phyloP scores from a whole-genome alignment of 2,113 vertebrate genomes.

The Dipodomys spectabilis region DNA sequence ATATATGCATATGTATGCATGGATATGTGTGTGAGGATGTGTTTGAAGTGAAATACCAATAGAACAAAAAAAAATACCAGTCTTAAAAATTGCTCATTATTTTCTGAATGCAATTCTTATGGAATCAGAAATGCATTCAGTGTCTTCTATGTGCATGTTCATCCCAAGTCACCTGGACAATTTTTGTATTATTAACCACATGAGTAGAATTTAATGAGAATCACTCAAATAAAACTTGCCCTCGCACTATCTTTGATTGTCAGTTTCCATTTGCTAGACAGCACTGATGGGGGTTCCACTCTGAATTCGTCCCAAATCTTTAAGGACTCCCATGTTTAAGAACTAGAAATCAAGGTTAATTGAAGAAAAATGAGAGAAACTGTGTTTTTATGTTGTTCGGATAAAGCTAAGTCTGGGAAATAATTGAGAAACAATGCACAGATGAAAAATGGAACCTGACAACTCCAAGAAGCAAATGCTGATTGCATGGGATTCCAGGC shows the following conservation, averaged over 20 bases:
- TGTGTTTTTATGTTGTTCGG: conserved; percentile 72
- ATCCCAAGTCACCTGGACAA: conserved; percentile 29
- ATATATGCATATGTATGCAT: rapidly evolving
- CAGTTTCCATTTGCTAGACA: conserved; percentile 67
- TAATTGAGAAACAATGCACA: conserved; percentile 72
- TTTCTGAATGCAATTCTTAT: background rate
- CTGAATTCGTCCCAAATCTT: conserved; percentile 47
- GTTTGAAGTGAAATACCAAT: conserved; percentile 20
- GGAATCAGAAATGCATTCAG: conserved; percentile 34
- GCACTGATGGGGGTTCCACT: conserved; percentile 21
- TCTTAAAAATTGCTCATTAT: conserved; percentile 4
- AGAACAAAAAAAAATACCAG: background rate
- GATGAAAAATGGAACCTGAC: conserved; percentile 75
- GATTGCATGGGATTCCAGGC: conserved; percentile 40
- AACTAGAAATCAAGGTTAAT: conserved; percentile 74
- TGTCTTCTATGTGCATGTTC: conserved; percentile 44
- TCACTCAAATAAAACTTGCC: conserved; percentile 56
- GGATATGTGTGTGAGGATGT: background rate
- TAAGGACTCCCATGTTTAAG: conserved; percentile 55
- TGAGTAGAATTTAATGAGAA: conserved; percentile 70
- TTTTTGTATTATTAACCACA: conserved; percentile 65
- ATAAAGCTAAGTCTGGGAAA: conserved; percentile 52
- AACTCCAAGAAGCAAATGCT: conserved; percentile 54
- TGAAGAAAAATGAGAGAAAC: conserved; percentile 72
- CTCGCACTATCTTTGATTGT: conserved; percentile 50